These are phyloP conservation scores for Geothlypis trichas DNA, from an alignment of 2,113 vertebrate genomes.

Conservation along the genomic window DNA sequence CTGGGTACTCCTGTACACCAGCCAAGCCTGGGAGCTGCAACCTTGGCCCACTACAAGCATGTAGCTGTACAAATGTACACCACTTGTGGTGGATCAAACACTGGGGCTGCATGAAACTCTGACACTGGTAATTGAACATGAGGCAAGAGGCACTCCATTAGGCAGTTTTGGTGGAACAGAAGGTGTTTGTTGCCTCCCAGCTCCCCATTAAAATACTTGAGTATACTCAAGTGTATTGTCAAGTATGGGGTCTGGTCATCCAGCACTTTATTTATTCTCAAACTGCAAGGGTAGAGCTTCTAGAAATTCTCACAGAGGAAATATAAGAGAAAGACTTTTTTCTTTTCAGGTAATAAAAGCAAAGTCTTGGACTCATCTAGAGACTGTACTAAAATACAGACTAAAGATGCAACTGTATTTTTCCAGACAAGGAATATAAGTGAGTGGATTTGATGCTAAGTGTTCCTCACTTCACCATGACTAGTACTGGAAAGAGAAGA, in stretches of 20 bases:
- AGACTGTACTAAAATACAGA: background rate
- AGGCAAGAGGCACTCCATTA: background rate
- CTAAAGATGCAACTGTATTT: background rate
- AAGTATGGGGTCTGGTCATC: background rate
- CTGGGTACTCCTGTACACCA: rapidly evolving
- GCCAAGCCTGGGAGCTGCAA: background rate
- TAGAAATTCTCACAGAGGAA: background rate
- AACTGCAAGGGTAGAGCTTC: background rate
- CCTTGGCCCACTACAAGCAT: background rate
- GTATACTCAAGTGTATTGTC: background rate
- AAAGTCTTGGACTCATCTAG: background rate
- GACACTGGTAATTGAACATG: background rate
- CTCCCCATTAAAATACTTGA: background rate
- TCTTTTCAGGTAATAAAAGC: background rate
- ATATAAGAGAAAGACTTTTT: background rate
- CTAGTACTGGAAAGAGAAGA: background rate
- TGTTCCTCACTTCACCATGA: background rate
- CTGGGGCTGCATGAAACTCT: background rate
- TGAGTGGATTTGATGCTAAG: background rate
- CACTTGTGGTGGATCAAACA: background rate
- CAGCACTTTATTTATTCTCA: background rate
- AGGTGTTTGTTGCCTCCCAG: background rate
- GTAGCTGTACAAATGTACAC: background rate
- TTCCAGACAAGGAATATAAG: background rate
- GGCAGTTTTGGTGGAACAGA: background rate